Conservation (phyloP, 2,797 vertebrate species). For the Catamblyrhynchus diadema region DNA sequence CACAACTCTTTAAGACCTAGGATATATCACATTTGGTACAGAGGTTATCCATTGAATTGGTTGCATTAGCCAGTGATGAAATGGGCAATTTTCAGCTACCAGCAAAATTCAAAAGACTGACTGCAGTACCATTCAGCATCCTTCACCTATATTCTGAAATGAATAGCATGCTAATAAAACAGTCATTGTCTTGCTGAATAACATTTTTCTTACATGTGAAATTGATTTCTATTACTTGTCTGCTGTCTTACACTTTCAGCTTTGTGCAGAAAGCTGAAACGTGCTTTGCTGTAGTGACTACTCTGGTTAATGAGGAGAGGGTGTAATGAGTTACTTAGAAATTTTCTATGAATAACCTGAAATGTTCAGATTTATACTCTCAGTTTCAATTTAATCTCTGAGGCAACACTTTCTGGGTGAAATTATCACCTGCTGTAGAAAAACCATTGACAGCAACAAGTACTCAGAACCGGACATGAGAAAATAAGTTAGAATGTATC, state of each 20-base stretch:
- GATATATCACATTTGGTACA: conserved; percentile 4
- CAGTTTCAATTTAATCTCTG: background rate
- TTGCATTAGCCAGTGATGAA: background rate
- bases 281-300: background rate
- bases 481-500: background rate
- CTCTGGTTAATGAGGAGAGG: background rate
- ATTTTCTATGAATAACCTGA: background rate
- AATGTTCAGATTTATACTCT: background rate
- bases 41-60: background rate
- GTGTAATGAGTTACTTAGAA: background rate
- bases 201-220: background rate
- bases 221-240: background rate
- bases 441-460: background rate
- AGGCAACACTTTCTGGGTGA: background rate
- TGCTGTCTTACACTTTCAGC: background rate
- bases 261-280: background rate
- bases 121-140: background rate
- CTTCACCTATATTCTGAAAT: background rate
- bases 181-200: background rate
- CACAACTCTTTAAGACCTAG: background rate
- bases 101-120: background rate
- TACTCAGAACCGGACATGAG: background rate
- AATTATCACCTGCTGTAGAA: background rate
- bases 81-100: background rate
- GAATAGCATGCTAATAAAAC: background rate